Evolutionary conservation across 2,797 vertebrate species (phyloP).

Genomic region (Protonibea diacanthus): DNA sequence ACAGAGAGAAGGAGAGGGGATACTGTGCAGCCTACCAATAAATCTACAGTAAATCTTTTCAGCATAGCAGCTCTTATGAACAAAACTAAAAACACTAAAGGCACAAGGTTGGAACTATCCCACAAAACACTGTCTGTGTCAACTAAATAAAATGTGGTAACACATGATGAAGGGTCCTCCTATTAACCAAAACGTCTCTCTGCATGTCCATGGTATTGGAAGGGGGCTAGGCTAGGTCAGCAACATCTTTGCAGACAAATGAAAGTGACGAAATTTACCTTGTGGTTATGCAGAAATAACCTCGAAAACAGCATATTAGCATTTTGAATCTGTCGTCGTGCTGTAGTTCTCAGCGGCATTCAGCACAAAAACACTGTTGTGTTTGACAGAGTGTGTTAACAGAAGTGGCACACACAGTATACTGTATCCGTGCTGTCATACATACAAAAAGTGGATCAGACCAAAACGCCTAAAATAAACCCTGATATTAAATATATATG

Average conservation of each 20-base stretch:
- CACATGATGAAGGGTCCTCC: background rate
- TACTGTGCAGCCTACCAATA: conserved; percentile 40
- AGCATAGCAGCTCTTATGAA: conserved; percentile 26
- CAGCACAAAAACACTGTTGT: background rate
- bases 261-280: background rate
- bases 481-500: conserved; percentile 12
- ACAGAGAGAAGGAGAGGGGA: conserved; percentile 32
- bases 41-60: conserved; percentile 66
- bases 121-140: conserved; percentile 14
- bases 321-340: background rate
- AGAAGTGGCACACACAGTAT: background rate
- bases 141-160: background rate
- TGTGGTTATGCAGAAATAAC: background rate
- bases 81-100: conserved; percentile 25
- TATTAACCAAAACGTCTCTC: background rate
- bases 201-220: background rate
- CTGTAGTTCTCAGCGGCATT: no score
- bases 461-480: conserved; percentile 7
- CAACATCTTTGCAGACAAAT: background rate
- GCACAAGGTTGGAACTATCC: conserved; percentile 10
- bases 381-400: background rate
- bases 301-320: conserved; percentile 7
- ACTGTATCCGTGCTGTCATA: background rate
- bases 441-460: background rate
- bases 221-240: no score